Evolutionary conservation across 2,797 vertebrate genomes (phyloP).

Genomic region (Chelon auratus): DNA sequence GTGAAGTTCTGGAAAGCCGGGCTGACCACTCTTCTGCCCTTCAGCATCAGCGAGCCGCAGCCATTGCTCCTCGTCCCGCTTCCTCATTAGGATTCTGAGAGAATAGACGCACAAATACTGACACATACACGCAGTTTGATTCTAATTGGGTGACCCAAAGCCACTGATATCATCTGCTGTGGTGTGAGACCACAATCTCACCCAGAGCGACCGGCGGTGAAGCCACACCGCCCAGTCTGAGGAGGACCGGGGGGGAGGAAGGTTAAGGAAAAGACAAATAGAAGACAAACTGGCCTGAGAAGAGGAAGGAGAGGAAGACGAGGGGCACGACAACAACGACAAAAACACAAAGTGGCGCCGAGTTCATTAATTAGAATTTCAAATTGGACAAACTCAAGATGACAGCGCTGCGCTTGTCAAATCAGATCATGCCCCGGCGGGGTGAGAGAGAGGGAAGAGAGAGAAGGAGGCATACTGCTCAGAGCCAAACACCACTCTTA

Average conservation of each 20-base stretch:
- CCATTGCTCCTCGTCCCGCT: constrained; percentile 22
- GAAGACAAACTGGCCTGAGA: constrained; percentile 71
- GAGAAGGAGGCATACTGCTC: constrained; percentile 63
- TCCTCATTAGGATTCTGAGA: constrained; percentile 54
- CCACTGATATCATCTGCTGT: constrained; percentile 75
- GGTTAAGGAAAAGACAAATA: constrained; percentile 76
- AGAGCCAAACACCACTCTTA: constrained; percentile 76
- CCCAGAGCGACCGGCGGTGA: constrained; percentile 51
- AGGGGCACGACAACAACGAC: constrained; percentile 48
- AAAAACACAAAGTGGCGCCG: constrained; percentile 79
- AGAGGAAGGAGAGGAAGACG: constrained; percentile 40
- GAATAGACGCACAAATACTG: background rate
- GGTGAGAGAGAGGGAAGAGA: constrained; percentile 60
- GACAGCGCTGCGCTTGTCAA: constrained; percentile 85
- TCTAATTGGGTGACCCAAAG: constrained; percentile 69
- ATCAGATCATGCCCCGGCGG: constrained; percentile 83
- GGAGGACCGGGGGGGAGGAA: constrained; percentile 54
- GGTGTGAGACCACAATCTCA: constrained; percentile 63
- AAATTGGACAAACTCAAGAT: constrained; percentile 87
- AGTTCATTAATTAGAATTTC: constrained; percentile 88
- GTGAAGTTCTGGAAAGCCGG: constrained; percentile 29
- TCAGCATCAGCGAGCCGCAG: constrained; percentile 17
- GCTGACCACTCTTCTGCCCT: constrained; percentile 33
- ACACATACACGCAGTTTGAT: constrained; percentile 40
- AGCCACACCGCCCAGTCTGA: constrained; percentile 42